A percentile compares a stretch with the other conserved stretches of the same genome.
Conservation (phyloP, 1,140 invertebrate genomes). For the Drosophila nigromelanica region DNA sequence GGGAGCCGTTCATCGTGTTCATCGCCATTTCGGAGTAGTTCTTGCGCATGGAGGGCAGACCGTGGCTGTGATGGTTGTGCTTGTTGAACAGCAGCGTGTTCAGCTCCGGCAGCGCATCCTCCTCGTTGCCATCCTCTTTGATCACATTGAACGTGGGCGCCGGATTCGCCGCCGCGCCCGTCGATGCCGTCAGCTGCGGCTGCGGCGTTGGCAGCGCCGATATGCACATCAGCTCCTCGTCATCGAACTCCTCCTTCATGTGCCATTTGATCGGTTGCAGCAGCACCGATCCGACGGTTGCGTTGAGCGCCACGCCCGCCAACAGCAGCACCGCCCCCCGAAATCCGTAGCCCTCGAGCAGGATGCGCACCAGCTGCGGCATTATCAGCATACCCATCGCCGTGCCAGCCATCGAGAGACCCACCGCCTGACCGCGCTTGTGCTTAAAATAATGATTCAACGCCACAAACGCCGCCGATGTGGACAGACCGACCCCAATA, state of each 20-base stretch:
- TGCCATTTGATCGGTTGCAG: constrained; percentile 88
- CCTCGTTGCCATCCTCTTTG: constrained; percentile 84
- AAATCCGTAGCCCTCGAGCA: constrained; percentile 87
- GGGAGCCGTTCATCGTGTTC: constrained; percentile 78
- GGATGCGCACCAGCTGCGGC: constrained; percentile 88
- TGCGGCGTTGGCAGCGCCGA: constrained; percentile 70
- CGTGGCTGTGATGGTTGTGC: constrained; percentile 35
- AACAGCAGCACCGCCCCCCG: constrained; percentile 88
- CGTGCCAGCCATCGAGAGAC: constrained; percentile 90
- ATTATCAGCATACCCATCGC: constrained; percentile 90
- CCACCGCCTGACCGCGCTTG: constrained; percentile 90
- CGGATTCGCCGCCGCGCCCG: constrained; percentile 17
- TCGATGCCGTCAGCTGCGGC: constrained; percentile 51
- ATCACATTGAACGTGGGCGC: constrained; percentile 73
- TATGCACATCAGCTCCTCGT: constrained; percentile 86
- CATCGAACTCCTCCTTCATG: constrained; percentile 86
- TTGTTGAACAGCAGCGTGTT: constrained; percentile 81
- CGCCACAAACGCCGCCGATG: constrained; percentile 89
- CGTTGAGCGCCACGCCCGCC: constrained; percentile 88
- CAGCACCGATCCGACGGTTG: constrained; percentile 87
- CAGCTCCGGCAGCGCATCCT: constrained; percentile 83
- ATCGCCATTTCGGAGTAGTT: constrained; percentile 83
- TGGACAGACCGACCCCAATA: constrained; percentile 89
- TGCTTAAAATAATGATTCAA: constrained; percentile 90
- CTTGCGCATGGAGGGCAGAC: constrained; percentile 67